Evolutionary conservation across 2,888 invertebrate species (phyloP).

Genomic region (Macroteleia sp.): DNA sequence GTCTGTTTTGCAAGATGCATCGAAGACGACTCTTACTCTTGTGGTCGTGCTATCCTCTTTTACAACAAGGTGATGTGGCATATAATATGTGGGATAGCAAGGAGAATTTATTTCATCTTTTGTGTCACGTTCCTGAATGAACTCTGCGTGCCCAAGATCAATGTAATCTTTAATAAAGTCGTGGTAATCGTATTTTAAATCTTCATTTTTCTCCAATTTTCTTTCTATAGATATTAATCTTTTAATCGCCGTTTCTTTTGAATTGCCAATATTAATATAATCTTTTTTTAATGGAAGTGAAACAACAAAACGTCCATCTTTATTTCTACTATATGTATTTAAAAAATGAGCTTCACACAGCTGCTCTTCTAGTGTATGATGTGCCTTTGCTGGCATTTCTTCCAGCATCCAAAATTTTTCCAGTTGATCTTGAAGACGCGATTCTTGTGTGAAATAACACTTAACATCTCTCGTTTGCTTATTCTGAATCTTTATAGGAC

Average conservation of each 20-base stretch:
- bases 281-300: background rate
- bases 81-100: background rate
- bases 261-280: background rate
- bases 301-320: background rate
- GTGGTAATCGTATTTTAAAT: background rate
- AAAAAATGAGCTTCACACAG: background rate
- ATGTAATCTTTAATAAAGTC: slow-evolving; percentile 1
- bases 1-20: slow-evolving; percentile 4
- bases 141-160: background rate
- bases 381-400: background rate
- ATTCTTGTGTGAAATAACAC: background rate
- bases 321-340: background rate
- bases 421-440: background rate
- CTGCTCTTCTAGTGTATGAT: background rate
- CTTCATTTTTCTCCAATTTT: background rate
- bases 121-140: background rate
- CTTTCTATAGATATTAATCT: background rate
- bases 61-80: background rate
- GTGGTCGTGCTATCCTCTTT: background rate
- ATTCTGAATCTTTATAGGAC: background rate
- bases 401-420: background rate
- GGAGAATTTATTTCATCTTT: background rate
- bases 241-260: background rate
- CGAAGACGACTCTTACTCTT: background rate
- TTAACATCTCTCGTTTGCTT: background rate